Base-by-base conservation (phyloP, 2,113 vertebrate genomes). In the Otolemur garnettii region DNA sequence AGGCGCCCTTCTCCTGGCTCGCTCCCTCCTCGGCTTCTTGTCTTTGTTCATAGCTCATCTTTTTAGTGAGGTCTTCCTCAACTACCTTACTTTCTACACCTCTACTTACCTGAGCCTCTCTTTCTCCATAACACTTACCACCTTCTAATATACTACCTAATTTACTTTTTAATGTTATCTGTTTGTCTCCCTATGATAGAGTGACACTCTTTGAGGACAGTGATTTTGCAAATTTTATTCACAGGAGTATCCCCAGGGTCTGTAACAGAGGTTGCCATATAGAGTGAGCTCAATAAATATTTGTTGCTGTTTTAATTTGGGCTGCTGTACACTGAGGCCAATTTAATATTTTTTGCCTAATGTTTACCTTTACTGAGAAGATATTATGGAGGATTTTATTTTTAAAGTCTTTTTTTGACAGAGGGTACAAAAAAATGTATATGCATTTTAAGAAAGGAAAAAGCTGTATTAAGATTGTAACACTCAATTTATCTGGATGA, bases 361-460 rank as follows among this genome's bases (percentile, higher is more conserved):
- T 60, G 35, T 57, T 74, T 74, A 38, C n/a, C 5, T 89, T 69
- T 74, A 8, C 24, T 92, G 28, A 45, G 12, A 35, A 33, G 5
- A n/a, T 79, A 50, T 91, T 85, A 45, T 30, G n/a, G 69, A 93
- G 38, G 71, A 89, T 91, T 91, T 87, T 90, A 92, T 77, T 92
- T 93, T 66, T 87, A 60, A 71, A 78, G 30, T 62, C 55, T 91
- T 83, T 87, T 88, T 59, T 92, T 96, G 60, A 57, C 45, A 50
- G 45, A 7, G 45, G 45, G 45, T 50, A 50, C 45, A 50, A 50
- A 50, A 50, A 50, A 50, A 50, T 50, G 45, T 50, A 50, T 50
- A 50, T 50, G 45, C 45, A 50, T 5, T 50, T 50, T 50, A 50
- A 50, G 45, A 50, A 50, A 50, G 45, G 45, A 50, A 50, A 4